These are phyloP conservation scores for Alethe diademata DNA, from an alignment of 2,113 vertebrate species.

Conservation along the genomic window DNA sequence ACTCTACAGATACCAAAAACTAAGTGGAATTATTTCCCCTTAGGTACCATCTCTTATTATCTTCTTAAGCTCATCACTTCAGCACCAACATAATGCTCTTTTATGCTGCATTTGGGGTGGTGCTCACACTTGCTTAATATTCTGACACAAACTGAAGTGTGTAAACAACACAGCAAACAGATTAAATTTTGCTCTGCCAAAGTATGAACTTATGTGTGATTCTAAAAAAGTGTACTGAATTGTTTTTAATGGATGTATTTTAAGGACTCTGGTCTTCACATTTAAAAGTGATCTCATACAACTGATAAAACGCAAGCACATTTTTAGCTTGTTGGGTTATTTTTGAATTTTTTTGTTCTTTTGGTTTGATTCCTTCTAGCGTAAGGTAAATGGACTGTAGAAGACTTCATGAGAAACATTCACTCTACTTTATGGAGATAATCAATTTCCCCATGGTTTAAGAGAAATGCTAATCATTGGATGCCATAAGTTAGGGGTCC, in stretches of 20 bases:
- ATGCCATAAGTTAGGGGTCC: not conserved
- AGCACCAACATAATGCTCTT: not conserved
- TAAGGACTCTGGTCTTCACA: not conserved
- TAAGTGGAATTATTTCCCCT: not conserved
- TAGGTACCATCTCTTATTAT: not conserved
- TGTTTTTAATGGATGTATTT: not conserved
- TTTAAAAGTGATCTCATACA: not conserved
- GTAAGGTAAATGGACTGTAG: not conserved
- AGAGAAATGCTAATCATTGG: not conserved
- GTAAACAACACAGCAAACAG: not conserved
- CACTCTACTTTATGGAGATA: not conserved
- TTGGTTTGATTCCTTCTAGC: not conserved
- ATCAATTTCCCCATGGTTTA: not conserved
- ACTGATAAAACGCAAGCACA: not conserved
- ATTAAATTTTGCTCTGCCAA: not conserved
- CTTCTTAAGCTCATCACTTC: not conserved
- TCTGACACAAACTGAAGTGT: not conserved
- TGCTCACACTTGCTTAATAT: not conserved
- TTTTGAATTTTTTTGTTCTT: not conserved
- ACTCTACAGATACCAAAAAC: not conserved
- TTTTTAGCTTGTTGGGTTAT: not conserved
- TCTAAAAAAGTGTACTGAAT: not conserved
- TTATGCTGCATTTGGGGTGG: accelerated
- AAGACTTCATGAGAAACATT: not conserved
- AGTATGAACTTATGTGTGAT: not conserved